Base-by-base conservation (phyloP, 1,140 invertebrate species). In the Cotesia typhae region DNA sequence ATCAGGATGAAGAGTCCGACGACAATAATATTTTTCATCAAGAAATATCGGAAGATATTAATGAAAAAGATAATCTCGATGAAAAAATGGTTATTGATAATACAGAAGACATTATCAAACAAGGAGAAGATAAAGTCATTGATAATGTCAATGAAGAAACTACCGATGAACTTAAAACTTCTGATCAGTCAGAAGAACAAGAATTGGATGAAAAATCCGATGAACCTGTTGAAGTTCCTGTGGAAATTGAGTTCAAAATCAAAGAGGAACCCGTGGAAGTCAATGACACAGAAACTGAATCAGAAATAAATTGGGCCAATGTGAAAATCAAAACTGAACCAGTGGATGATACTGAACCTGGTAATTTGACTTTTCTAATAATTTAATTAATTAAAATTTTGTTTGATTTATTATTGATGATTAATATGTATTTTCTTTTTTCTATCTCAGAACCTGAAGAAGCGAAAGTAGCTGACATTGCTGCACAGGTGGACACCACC, bases 321-420 rank as follows among this genome's bases (percentile, higher is more conserved):
- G 78, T 91, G 12, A 88, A 88, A 79, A 81, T 91, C 61, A 91
- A 91, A 77, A 84, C 87, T 77, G 90, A 92, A 78, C 90, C 90
- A 20, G 69, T 89, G 14, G 14, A 14, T 6, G 90, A 91, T 78
- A 86, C 87, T 5, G 90, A 91, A 79, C 87, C 87, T 61, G 90
- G 90, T 91, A 80, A 81, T 80, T 65, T 17, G 3, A 81, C 80
- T 65, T 17, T 17, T 12, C 64, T 3, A n/a, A 60, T 7, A 61
- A 38, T 41, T 70, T 59, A 36, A n/a, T 20, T 47, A 12, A 5
- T 28, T 4, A 65, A 12, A 14, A 28, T 28, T 61, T 70, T 47
- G 28, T 1, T 28, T n/a, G 14, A 28, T 59, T 41, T 70, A 53
- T 41, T 57, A 28, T 61, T 37, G 12, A 36, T 20, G 60, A 64